Conservation (phyloP, 30 jellyfish, hydroid and myxozoan species). For the Hydractinia symbiolongicarpus region DNA sequence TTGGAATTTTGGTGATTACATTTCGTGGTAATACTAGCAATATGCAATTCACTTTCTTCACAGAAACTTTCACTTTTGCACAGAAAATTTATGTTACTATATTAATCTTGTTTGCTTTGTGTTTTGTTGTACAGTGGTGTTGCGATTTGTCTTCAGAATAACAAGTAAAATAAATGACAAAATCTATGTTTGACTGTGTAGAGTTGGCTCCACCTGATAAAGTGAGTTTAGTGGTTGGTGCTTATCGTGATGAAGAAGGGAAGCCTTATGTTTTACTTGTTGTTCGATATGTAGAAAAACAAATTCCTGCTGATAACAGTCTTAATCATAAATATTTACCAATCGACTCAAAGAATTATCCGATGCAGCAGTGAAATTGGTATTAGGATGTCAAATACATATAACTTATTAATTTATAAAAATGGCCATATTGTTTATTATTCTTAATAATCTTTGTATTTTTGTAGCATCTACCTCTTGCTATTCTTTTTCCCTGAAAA, state of each 20-base stretch:
- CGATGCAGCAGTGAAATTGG: slow-evolving; percentile 62
- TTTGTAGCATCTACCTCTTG: too few relatives aligned
- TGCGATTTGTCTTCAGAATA: not conserved
- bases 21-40: too few relatives aligned
- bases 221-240: slow-evolving; percentile 52
- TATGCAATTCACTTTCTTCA: too few relatives aligned
- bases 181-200: slow-evolving; percentile 51
- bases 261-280: slow-evolving; percentile 77
- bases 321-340: slow-evolving; percentile 91
- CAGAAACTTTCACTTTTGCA: too few relatives aligned
- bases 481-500: too few relatives aligned
- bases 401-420: too few relatives aligned
- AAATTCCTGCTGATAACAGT: slow-evolving; percentile 76
- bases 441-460: too few relatives aligned
- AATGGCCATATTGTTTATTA: too few relatives aligned
- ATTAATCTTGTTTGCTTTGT: too few relatives aligned
- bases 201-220: slow-evolving; percentile 85
- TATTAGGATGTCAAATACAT: slow-evolving; percentile 46
- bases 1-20: too few relatives aligned
- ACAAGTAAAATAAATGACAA: slow-evolving; percentile 3
- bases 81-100: too few relatives aligned
- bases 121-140: too few relatives aligned
- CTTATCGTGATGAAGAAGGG: slow-evolving; percentile 80
- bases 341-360: slow-evolving; percentile 50
- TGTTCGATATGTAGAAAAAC: slow-evolving; percentile 84